phyloP scores from a whole-genome alignment of 2,888 invertebrate species.

The Formica aserva region DNA sequence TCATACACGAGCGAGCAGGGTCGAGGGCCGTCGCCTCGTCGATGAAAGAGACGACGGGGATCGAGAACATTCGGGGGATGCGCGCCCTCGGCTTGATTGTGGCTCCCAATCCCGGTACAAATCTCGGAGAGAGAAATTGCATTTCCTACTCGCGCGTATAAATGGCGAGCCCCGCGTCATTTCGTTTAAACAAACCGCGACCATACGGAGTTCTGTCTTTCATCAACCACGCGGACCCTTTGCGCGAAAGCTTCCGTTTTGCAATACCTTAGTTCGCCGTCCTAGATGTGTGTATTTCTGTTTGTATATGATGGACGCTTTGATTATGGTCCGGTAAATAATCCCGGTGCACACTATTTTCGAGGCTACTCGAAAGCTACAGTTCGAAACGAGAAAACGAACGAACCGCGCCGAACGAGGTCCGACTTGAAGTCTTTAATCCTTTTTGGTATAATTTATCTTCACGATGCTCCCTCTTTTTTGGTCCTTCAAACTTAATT shows the following conservation, averaged over 20 bases:
- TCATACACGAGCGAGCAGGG: constrained; percentile 45
- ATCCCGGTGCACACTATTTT: constrained; percentile 39
- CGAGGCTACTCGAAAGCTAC: background rate
- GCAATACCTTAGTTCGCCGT: constrained; percentile 17
- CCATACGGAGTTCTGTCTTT: constrained; percentile 54
- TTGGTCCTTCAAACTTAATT: constrained; percentile 23
- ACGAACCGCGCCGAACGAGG: background rate
- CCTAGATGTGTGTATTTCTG: constrained; percentile 30
- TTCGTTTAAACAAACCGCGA: constrained; percentile 76
- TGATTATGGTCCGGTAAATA: constrained; percentile 66
- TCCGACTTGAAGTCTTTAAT: constrained; percentile 22
- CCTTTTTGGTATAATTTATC: constrained; percentile 36
- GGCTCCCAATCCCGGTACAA: constrained; percentile 53
- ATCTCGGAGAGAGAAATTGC: constrained; percentile 73
- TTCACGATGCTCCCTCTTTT: constrained; percentile 3
- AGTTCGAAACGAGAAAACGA: constrained; percentile 28
- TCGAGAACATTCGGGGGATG: constrained; percentile 26
- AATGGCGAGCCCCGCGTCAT: constrained; percentile 65
- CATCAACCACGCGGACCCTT: constrained; percentile 40
- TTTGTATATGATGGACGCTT: constrained; percentile 57
- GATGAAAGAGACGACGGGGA: constrained; percentile 60
- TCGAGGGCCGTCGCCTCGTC: constrained; percentile 21
- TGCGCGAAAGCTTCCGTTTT: constrained; percentile 60
- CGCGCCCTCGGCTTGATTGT: constrained; percentile 63
- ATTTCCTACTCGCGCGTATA: constrained; percentile 65